These are phyloP conservation scores for Halcyon chelicuti DNA, from an alignment of 2,797 vertebrate species.

Conservation along the genomic window DNA sequence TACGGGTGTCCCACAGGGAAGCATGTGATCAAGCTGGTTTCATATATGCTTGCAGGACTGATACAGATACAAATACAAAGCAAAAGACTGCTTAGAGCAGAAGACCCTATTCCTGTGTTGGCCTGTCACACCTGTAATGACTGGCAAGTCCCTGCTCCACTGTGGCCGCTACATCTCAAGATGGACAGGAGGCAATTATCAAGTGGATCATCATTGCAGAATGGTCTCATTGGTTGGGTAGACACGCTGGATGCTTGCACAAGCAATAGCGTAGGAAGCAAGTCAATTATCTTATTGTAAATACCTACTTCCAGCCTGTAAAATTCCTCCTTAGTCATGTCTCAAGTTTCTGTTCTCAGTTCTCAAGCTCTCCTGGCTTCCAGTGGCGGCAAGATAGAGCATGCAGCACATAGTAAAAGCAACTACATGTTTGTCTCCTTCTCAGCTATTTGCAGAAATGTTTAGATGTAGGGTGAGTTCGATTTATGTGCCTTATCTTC, in stretches of 20 bases:
- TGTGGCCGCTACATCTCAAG: not conserved
- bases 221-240: not conserved
- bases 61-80: not conserved
- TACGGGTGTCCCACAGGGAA: not conserved
- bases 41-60: not conserved
- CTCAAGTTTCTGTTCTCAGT: not conserved
- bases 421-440: constrained; percentile 36
- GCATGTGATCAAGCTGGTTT: not conserved
- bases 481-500: constrained; percentile 76
- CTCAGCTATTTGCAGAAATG: constrained; percentile 72
- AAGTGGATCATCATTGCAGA: not conserved
- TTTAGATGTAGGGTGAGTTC: constrained; percentile 56
- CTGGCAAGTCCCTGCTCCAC: not conserved
- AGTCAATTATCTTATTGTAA: not conserved
- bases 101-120: not conserved
- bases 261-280: not conserved
- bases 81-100: not conserved
- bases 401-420: not conserved
- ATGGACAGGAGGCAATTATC: not conserved
- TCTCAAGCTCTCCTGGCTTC: constrained; percentile 14
- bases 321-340: not conserved
- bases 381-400: constrained; percentile 6
- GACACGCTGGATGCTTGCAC: not conserved
- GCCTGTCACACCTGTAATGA: not conserved
- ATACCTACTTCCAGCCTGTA: not conserved